Conservation (phyloP, 1,140 invertebrate genomes). For the Bombus ignitus region DNA sequence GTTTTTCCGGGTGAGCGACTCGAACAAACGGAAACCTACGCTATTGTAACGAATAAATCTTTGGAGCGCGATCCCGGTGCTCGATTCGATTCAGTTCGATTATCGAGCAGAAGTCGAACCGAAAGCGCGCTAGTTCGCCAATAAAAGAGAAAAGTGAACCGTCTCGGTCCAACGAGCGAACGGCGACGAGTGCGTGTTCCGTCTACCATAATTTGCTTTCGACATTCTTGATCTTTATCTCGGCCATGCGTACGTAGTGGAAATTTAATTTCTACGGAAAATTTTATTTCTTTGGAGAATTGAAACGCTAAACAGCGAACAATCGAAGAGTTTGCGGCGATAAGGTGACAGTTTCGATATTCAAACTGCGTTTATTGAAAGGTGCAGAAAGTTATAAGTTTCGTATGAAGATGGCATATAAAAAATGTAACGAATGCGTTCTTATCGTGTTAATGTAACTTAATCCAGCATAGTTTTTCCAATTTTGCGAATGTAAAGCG, state of each 20-base stretch:
- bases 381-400: too few species aligned
- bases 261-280: not conserved
- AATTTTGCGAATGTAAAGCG: not conserved
- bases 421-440: too few species aligned
- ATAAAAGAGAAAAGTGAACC: constrained; percentile 14
- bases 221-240: constrained; percentile 8
- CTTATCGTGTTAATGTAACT: too few species aligned
- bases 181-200: not conserved
- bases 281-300: too few species aligned
- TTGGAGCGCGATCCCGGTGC: not conserved
- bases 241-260: too few species aligned
- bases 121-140: constrained; percentile 16
- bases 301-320: not conserved
- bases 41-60: not conserved
- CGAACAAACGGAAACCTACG: not conserved
- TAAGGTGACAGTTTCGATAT: too few species aligned
- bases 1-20: not conserved
- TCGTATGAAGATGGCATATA: too few species aligned
- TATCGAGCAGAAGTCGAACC: not conserved
- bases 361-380: too few species aligned
- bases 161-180: constrained; percentile 30
- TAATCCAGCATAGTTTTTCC: too few species aligned
- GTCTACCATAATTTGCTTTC: constrained; percentile 5
- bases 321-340: too few species aligned
- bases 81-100: constrained; percentile 7